These are phyloP conservation scores for Catonia carolina DNA, from an alignment of 2,888 invertebrate genomes.

Conservation along the genomic window DNA sequence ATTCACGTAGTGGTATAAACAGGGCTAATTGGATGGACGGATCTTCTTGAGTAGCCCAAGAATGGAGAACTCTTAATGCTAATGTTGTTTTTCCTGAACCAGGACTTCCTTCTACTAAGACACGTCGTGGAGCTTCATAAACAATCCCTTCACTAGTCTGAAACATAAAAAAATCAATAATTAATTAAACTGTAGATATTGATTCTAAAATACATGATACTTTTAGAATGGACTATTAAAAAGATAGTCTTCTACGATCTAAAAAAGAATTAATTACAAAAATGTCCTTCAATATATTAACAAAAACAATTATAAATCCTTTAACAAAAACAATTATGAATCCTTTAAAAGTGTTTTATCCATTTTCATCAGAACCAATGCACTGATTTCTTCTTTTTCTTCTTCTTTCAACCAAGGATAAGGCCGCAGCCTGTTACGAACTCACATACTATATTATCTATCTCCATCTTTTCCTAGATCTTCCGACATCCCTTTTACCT, in stretches of 20 bases:
- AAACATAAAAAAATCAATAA: slow-evolving; percentile 18
- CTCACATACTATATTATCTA: too few relatives aligned
- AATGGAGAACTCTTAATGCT: slow-evolving; percentile 48
- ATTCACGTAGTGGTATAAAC: slow-evolving; percentile 48
- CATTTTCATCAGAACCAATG: too few relatives aligned
- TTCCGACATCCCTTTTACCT: too few relatives aligned
- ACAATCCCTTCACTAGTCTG: slow-evolving; percentile 47
- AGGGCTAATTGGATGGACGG: slow-evolving; percentile 46
- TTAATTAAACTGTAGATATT: neutral
- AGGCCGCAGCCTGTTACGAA: too few relatives aligned
- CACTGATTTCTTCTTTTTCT: too few relatives aligned
- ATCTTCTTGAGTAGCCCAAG: slow-evolving; percentile 48
- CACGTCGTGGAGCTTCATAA: slow-evolving; percentile 47
- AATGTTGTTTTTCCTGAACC: slow-evolving; percentile 49
- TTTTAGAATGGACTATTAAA: neutral
- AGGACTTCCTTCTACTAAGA: slow-evolving; percentile 49
- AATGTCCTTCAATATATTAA: neutral
- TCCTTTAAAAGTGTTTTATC: too few relatives aligned
- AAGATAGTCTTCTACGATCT: neutral
- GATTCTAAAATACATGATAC: neutral
- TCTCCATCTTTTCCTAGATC: too few relatives aligned
- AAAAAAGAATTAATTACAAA: neutral
- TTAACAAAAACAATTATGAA: too few relatives aligned
- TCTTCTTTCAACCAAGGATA: too few relatives aligned
- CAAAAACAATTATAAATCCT: too few relatives aligned